phyloP scores from a whole-genome alignment of 2,888 invertebrate genomes.

The Netelia fuscicornis region DNA sequence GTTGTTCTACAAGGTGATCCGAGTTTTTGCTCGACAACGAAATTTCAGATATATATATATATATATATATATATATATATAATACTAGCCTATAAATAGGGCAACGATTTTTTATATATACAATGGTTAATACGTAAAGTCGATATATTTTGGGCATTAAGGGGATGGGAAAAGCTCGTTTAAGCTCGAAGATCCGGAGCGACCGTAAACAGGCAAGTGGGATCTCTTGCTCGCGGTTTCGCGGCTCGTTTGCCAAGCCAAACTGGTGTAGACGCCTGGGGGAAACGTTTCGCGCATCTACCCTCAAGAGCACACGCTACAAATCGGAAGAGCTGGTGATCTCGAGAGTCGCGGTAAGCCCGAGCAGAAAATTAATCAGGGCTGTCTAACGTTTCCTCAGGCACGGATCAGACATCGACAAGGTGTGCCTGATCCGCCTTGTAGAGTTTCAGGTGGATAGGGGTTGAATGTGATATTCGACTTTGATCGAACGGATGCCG shows the following conservation, averaged over 20 bases:
- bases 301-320: neutral
- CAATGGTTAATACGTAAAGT: neutral
- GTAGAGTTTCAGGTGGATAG: too few relatives aligned
- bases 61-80: neutral
- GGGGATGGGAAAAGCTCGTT: neutral
- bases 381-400: too few relatives aligned
- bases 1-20: slow-evolving; percentile 60
- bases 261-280: slow-evolving; percentile 10
- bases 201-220: slow-evolving; percentile 11
- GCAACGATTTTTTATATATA: neutral
- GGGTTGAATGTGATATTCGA: too few relatives aligned
- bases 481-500: too few relatives aligned
- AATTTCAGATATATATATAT: neutral
- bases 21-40: slow-evolving; percentile 19
- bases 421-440: too few relatives aligned
- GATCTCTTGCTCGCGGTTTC: slow-evolving; percentile 35
- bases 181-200: slow-evolving; percentile 13
- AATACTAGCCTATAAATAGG: neutral
- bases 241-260: slow-evolving; percentile 38
- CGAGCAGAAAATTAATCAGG: neutral
- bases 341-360: neutral
- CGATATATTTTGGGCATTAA: slow-evolving; percentile 8
- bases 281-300: neutral
- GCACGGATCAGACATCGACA: too few relatives aligned
- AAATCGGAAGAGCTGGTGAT: slow-evolving; percentile 13